Percentiles rank a stretch among this genome's conserved stretches.
Conservation (phyloP, 2,113 vertebrate species). For the Ahaetulla prasina region DNA sequence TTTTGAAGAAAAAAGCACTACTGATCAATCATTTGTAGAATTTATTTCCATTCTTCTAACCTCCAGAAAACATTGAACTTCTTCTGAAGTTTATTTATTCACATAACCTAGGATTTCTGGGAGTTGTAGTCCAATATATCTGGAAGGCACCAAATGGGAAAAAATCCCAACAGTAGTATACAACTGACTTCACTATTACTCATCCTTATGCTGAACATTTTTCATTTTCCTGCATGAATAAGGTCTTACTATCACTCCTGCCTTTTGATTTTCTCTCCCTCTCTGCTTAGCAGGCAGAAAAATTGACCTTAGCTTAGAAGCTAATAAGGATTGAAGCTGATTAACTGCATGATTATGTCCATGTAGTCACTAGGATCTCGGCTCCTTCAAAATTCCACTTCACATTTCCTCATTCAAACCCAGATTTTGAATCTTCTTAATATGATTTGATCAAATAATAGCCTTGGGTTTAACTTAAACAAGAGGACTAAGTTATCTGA, state of each 20-base stretch:
- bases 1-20: neutral
- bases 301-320: neutral
- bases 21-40: neutral
- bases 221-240: neutral
- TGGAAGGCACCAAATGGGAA: neutral
- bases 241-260: neutral
- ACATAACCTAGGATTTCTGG: neutral
- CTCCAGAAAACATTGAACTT: neutral
- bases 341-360: neutral
- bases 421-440: neutral
- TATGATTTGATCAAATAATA: slow-evolving; percentile 48
- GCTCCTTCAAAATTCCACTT: neutral
- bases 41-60: neutral
- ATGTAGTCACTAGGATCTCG: neutral
- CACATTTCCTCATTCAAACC: neutral
- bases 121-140: neutral
- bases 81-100: neutral
- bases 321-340: neutral
- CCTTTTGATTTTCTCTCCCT: neutral
- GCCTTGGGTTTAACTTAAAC: slow-evolving; percentile 37
- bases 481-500: slow-evolving; percentile 41
- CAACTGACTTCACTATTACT: neutral
- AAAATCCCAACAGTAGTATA: neutral
- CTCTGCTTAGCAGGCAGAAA: neutral
- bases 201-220: neutral